These are phyloP conservation scores for Octomys mimax DNA, from an alignment of 2,797 vertebrate genomes.

Conservation along the genomic window DNA sequence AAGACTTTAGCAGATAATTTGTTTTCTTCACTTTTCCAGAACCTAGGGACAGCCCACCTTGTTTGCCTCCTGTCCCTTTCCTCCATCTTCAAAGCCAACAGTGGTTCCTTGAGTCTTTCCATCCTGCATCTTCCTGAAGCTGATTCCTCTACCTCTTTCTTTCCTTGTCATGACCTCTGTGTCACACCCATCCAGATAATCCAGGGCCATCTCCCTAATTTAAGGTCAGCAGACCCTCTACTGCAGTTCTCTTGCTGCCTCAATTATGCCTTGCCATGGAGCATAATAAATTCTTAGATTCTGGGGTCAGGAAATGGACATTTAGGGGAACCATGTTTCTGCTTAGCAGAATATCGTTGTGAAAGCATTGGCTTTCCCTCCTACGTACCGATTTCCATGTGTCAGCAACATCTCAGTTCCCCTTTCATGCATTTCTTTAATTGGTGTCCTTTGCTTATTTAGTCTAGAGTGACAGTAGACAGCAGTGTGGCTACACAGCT, in stretches of 20 bases:
- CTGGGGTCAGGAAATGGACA: not conserved
- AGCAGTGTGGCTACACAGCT: not conserved
- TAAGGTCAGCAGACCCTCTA: not conserved
- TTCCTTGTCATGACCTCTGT: not conserved
- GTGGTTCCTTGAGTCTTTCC: not conserved
- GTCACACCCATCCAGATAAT: not conserved
- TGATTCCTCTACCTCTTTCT: not conserved
- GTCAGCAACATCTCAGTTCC: not conserved
- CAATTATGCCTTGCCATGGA: constrained; percentile 12
- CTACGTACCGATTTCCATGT: not conserved
- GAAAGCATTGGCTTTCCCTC: not conserved
- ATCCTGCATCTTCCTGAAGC: not conserved
- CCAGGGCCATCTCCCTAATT: not conserved
- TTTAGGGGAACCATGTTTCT: not conserved
- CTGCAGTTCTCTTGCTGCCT: not conserved
- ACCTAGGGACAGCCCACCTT: not conserved
- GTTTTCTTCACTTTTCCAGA: not conserved
- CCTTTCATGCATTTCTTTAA: not conserved
- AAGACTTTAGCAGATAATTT: not conserved
- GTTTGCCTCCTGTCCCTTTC: not conserved
- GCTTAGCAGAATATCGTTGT: not conserved
- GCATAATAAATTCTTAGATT: not conserved
- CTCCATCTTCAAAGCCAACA: not conserved
- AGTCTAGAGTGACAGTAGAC: not conserved
- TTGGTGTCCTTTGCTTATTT: not conserved